Evolutionary conservation across 1,140 invertebrate species (phyloP).

Genomic region (Drosophila subobscura): DNA sequence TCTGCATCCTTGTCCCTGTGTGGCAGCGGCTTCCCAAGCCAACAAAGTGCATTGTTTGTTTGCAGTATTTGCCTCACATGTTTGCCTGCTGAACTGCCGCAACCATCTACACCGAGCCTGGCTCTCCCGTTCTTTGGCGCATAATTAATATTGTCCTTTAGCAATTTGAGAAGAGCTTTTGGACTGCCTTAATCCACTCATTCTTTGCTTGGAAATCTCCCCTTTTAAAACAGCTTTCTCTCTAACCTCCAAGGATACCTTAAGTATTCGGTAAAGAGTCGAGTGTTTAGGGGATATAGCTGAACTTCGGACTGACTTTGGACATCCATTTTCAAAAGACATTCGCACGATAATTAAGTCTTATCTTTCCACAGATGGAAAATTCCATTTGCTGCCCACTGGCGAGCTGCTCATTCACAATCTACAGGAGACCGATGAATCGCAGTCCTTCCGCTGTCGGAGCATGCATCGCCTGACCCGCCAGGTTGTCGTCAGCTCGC

Average conservation of each 20-base stretch:
- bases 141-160: slow-evolving; percentile 82
- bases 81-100: slow-evolving; percentile 74
- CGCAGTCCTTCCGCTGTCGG: slow-evolving; percentile 89
- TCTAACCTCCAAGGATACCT: background rate
- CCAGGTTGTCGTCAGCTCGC: slow-evolving; percentile 89
- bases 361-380: slow-evolving; percentile 87
- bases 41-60: slow-evolving; percentile 81
- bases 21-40: slow-evolving; percentile 64
- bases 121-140: slow-evolving; percentile 67
- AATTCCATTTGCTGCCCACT: slow-evolving; percentile 91
- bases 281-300: slow-evolving; percentile 16
- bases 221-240: background rate
- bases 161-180: slow-evolving; percentile 75
- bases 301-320: background rate
- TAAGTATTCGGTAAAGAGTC: slow-evolving; percentile 32
- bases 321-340: slow-evolving; percentile 4
- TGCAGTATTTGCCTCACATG: slow-evolving; percentile 78
- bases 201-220: background rate
- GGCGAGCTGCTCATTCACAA: slow-evolving; percentile 91
- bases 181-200: slow-evolving; percentile 49
- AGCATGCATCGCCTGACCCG: slow-evolving; percentile 91
- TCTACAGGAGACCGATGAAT: slow-evolving; percentile 90
- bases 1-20: slow-evolving; percentile 65
- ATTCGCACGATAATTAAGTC: slow-evolving; percentile 1
- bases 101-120: slow-evolving; percentile 14